A percentile compares a stretch with the other conserved stretches of the same genome.
Conservation (phyloP, 2,113 vertebrate genomes). For the Ammodytes dubius region DNA sequence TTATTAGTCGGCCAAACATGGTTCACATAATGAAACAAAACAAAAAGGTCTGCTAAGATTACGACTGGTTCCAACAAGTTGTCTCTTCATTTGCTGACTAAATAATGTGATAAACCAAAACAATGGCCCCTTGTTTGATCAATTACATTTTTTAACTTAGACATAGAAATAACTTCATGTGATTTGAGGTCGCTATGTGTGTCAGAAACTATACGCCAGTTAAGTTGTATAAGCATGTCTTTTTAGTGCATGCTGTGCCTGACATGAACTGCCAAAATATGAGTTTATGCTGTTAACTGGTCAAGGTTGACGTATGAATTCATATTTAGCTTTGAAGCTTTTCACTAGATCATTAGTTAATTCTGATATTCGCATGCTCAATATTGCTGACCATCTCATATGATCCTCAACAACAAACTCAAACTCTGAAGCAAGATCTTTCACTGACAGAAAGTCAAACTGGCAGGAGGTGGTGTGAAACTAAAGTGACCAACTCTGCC, state of each 20-base stretch:
- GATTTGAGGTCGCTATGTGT: neutral
- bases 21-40: neutral
- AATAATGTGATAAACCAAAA: too few relatives aligned
- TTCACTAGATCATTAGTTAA: neutral
- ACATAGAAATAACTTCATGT: too few relatives aligned
- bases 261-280: neutral
- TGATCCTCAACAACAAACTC: neutral
- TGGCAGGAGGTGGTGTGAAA: neutral
- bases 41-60: too few relatives aligned
- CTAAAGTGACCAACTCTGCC: neutral
- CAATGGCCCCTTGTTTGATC: too few relatives aligned
- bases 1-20: neutral
- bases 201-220: neutral
- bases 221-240: neutral
- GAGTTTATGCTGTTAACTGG: neutral
- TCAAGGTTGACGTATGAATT: neutral
- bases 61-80: too few relatives aligned
- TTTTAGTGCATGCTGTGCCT: neutral
- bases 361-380: neutral
- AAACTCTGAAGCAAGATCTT: neutral
- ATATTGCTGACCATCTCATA: constrained; percentile 9
- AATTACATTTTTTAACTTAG: too few relatives aligned
- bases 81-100: too few relatives aligned
- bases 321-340: neutral
- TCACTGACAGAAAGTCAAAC: neutral